Conservation (phyloP, 53 echinoderm and acorn worm genomes). For the Patiria pectinifera region DNA sequence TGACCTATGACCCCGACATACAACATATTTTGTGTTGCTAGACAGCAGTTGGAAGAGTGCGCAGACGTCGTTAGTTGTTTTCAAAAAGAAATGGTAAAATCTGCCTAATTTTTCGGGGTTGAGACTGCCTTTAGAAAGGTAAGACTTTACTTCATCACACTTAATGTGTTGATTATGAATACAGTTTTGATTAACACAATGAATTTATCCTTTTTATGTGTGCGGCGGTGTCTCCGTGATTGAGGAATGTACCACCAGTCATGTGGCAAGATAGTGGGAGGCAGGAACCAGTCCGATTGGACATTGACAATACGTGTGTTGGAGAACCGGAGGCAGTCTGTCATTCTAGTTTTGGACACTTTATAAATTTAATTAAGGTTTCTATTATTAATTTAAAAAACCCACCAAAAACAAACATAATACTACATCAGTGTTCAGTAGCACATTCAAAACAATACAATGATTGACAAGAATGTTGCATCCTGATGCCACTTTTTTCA, state of each 20-base stretch:
- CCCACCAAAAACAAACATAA: no score
- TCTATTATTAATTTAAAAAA: no score
- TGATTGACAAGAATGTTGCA: no score
- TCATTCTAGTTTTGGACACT: not conserved
- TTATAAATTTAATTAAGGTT: not conserved
- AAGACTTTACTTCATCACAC: not conserved
- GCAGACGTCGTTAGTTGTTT: not conserved
- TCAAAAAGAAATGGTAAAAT: constrained; percentile 16
- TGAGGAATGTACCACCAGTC: not conserved
- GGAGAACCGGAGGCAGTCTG: constrained; percentile 2
- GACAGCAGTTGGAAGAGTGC: constrained; percentile 1
- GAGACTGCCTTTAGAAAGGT: constrained; percentile 13
- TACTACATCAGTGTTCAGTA: no score
- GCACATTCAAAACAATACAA: no score
- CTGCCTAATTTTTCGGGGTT: not conserved
- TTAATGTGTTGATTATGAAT: not conserved
- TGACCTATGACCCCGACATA: constrained; percentile 41
- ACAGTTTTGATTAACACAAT: not conserved
- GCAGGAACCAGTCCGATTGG: constrained; percentile 1
- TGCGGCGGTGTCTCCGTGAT: not conserved
- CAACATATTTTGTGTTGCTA: constrained; percentile 64
- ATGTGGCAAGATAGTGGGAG: not conserved
- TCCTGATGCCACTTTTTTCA: no score
- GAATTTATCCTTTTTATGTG: not conserved
- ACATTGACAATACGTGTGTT: not conserved